phyloP scores from a whole-genome alignment of 2,113 vertebrate genomes.

The Ancistrus triradiatus region DNA sequence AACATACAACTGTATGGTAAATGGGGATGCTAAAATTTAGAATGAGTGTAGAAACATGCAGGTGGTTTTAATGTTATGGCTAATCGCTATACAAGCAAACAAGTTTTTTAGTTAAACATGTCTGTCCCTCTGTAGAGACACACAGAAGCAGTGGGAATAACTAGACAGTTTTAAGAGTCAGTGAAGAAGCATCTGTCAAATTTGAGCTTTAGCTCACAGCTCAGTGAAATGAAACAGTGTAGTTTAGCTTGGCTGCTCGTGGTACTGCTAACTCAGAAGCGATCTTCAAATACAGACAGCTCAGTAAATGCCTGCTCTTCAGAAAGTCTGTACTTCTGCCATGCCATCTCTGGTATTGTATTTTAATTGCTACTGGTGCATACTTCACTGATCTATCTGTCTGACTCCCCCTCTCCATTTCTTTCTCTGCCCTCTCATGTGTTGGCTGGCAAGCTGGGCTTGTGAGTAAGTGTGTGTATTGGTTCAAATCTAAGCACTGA shows the following conservation, averaged over 20 bases:
- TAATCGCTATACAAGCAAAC: not conserved
- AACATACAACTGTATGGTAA: too few relatives aligned
- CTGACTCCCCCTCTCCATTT: not conserved
- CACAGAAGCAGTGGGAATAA: slow-evolving; percentile 4
- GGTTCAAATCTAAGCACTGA: slow-evolving; percentile 63
- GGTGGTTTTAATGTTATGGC: too few relatives aligned
- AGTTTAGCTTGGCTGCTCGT: too few relatives aligned
- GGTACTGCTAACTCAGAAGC: not conserved
- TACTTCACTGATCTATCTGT: slow-evolving; percentile 6
- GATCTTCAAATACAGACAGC: slow-evolving; percentile 1
- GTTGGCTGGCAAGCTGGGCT: slow-evolving; percentile 20
- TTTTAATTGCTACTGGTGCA: slow-evolving; percentile 19
- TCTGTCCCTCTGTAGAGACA: not conserved
- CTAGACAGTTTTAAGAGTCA: slow-evolving; percentile 21
- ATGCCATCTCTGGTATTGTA: slow-evolving; percentile 7
- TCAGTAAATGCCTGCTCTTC: slow-evolving; percentile 9
- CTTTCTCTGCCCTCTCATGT: slow-evolving; percentile 14
- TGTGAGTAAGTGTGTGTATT: slow-evolving; percentile 47
- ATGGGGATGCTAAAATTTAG: too few relatives aligned
- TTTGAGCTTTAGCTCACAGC: not conserved
- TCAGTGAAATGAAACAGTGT: not conserved
- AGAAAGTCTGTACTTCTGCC: slow-evolving; percentile 11
- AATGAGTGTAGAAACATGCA: too few relatives aligned
- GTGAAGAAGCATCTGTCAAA: slow-evolving; percentile 13
- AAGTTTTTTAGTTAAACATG: not conserved